phyloP scores from a whole-genome alignment of 2,797 vertebrate genomes.

The Clarias pachynema region DNA sequence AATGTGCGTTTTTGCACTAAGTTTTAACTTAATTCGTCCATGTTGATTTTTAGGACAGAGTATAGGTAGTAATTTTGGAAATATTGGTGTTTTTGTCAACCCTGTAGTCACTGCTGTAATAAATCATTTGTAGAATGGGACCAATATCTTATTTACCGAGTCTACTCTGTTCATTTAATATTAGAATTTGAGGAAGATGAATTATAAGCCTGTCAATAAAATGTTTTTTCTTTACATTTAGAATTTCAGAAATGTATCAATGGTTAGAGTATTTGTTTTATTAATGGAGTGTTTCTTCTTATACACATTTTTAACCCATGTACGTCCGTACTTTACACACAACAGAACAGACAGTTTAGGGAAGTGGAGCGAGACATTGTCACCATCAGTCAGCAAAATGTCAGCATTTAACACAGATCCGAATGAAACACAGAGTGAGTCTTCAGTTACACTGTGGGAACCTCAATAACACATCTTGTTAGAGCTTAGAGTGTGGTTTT shows the following conservation, averaged over 20 bases:
- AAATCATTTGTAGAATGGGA: neutral
- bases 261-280: neutral
- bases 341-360: neutral
- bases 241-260: neutral
- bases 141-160: neutral
- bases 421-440: neutral
- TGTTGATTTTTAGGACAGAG: neutral
- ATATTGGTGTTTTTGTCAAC: neutral
- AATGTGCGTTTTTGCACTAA: neutral
- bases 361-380: neutral
- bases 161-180: neutral
- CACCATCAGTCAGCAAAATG: slow-evolving; percentile 11
- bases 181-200: neutral
- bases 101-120: neutral
- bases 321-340: neutral
- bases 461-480: neutral
- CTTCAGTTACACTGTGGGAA: neutral
- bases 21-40: neutral
- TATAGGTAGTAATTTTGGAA: neutral
- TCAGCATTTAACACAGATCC: neutral
- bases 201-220: neutral
- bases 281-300: neutral
- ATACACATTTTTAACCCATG: neutral
- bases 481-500: neutral
- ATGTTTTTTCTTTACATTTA: neutral